Percentiles rank a stretch among this genome's conserved stretches.
These are phyloP conservation scores for Catonia carolina DNA, from an alignment of 2,888 invertebrate genomes.

Conservation along the genomic window DNA sequence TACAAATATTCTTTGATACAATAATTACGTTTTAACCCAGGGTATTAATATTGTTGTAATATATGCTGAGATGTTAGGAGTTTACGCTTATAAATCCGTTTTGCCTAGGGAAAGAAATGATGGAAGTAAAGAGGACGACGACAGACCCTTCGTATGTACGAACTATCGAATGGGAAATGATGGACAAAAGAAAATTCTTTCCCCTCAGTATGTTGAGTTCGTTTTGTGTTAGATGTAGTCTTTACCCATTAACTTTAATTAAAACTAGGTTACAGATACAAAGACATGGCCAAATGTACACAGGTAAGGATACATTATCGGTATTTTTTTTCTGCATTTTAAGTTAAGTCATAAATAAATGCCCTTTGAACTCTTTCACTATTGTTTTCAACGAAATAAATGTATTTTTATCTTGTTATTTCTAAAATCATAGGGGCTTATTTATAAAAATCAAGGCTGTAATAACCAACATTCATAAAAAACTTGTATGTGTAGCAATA, in stretches of 20 bases:
- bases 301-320: constrained; percentile 49
- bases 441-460: too few species aligned
- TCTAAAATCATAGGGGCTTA: too few species aligned
- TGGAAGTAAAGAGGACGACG: constrained; percentile 32
- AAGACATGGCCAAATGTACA: constrained; percentile 72
- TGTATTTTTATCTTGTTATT: too few species aligned
- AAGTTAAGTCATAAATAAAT: too few species aligned
- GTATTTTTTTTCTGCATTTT: too few species aligned
- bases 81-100: neutral
- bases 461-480: too few species aligned
- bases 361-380: too few species aligned
- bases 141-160: constrained; percentile 55
- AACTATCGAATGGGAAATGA: constrained; percentile 96
- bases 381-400: too few species aligned
- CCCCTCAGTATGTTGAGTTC: constrained; percentile 87
- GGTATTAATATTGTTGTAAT: neutral
- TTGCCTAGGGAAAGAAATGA: neutral
- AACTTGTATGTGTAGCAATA: too few species aligned
- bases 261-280: constrained; percentile 91
- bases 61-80: constrained; percentile 5
- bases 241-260: constrained; percentile 89
- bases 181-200: constrained; percentile 92
- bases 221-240: constrained; percentile 60
- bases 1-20: too few species aligned
- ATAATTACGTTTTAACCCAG: neutral